Evolutionary conservation across 2,797 vertebrate genomes (phyloP), one percentile per base, ranked within the genome.

Genomic region (Danio aesculapii): DNA sequence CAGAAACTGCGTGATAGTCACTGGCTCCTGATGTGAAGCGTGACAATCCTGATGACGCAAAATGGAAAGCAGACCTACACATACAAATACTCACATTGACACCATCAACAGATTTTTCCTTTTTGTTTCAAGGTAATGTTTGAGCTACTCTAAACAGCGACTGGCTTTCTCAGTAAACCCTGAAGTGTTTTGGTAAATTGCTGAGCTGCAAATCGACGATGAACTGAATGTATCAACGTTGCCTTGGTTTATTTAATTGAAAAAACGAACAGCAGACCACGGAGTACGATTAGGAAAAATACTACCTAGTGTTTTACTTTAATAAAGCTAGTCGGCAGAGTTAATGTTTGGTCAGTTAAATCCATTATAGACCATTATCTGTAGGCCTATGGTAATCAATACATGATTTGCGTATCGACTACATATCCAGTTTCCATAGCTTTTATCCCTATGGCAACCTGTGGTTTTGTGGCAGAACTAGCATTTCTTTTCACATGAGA

Each of bases 381-480:
- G 58, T 79, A 19, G 77, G 66, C 69, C 64, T 71, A 39, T 61
- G 50, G 67, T 79, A 80, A 87, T 87, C 79, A 77, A 87, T 84
- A 79, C 39, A 73, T 79, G 79, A 83, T 86, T 83, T 83, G 68
- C 67, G 67, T 74, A 83, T 87, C 77, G 83, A 85, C 73, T 69
- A 52, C 43, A 66, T 63, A 70, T 85, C 68, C 73, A 68, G 85
- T 87, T 84, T 81, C 83, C 79, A 84, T 83, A 81, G 83, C 73
- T 57, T 83, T 85, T 79, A 82, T 85, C 68, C 57, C 81, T 82
- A 85, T 87, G 64, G 83, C 81, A 87, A 83, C 84, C 53, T 39
- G 41, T 70, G 72, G 83, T 44, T 30, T 81, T 52, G 78, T 73
- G 59, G 75, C 58, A 74, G 81, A 66, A 61, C 67, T 49, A 49